A percentile compares a stretch with the other conserved stretches of the same genome.
These are phyloP conservation scores for Enteromius radiatus DNA, from an alignment of 2,797 vertebrate genomes.

Conservation along the genomic window DNA sequence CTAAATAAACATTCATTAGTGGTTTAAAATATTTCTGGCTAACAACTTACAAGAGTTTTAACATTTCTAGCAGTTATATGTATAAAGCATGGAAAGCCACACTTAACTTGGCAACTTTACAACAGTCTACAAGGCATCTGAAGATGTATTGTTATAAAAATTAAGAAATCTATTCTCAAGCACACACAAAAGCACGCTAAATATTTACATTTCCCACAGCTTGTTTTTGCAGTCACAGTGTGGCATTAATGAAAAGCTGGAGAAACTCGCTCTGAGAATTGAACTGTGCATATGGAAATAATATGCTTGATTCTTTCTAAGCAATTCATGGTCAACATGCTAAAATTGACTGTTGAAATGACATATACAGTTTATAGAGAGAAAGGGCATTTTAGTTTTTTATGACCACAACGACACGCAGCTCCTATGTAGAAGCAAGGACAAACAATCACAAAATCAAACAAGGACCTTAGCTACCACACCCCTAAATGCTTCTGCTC, in stretches of 20 bases:
- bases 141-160: neutral
- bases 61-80: neutral
- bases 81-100: neutral
- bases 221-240: neutral
- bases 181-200: neutral
- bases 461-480: neutral
- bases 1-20: neutral
- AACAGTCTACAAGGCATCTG: neutral
- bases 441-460: neutral
- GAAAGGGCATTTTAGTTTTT: neutral
- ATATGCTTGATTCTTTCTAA: neutral
- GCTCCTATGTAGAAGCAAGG: neutral
- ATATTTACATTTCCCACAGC: slow-evolving; percentile 7
- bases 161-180: neutral
- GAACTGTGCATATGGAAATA: slow-evolving; percentile 7
- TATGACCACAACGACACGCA: neutral
- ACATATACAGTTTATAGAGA: neutral
- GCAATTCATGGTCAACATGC: neutral
- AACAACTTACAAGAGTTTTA: neutral
- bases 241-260: neutral
- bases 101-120: neutral
- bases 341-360: neutral
- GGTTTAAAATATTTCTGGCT: neutral
- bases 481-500: neutral
- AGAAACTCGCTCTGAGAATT: neutral